Evolutionary conservation across 1,140 invertebrate genomes (phyloP).

Genomic region (Panulirus ornatus): DNA sequence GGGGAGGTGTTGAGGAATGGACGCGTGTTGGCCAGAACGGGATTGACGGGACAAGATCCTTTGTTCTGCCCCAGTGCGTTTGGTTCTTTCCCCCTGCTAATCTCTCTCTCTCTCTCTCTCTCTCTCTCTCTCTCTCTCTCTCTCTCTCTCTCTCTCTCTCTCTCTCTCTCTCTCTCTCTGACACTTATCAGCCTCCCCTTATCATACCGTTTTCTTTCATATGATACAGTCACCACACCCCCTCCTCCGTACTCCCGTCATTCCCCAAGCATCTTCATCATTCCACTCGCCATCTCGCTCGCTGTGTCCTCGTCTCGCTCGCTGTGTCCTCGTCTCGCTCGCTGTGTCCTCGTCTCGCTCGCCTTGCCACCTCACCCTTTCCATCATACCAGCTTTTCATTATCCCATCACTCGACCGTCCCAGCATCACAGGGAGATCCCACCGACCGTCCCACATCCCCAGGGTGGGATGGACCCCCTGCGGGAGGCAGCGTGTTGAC

Average conservation of each 20-base stretch:
- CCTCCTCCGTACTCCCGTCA: background rate
- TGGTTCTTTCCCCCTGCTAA: background rate
- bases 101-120: conserved; percentile 3
- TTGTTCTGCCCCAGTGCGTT: background rate
- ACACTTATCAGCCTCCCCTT: background rate
- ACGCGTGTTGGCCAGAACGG: background rate
- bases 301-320: background rate
- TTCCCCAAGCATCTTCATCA: background rate
- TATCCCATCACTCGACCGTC: too few relatives aligned
- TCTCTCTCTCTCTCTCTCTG: conserved; percentile 30
- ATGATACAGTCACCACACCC: background rate
- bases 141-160: conserved; percentile 26
- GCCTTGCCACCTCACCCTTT: too few relatives aligned
- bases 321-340: background rate
- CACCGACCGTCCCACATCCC: too few relatives aligned
- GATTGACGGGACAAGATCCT: background rate
- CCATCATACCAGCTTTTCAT: too few relatives aligned
- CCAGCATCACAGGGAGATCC: too few relatives aligned
- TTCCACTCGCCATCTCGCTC: background rate
- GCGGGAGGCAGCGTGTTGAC: too few relatives aligned
- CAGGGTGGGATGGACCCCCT: too few relatives aligned
- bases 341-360: background rate
- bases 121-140: conserved; percentile 3
- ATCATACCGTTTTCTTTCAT: background rate
- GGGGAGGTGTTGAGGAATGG: background rate